Conservation (phyloP, 2,888 invertebrate genomes). For the Sturmia bella region DNA sequence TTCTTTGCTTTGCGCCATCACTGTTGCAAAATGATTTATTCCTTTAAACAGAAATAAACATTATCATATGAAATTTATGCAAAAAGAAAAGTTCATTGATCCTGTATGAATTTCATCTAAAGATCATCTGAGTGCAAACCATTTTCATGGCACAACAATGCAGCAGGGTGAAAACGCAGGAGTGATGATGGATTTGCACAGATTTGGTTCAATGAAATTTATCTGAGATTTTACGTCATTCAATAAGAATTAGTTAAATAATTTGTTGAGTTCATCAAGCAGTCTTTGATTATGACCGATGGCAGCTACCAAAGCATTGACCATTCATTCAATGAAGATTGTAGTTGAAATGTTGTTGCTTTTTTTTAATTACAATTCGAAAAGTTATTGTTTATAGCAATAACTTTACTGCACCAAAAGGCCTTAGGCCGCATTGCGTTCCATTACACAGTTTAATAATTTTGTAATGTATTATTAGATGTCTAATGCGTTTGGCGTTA, state of each 20-base stretch:
- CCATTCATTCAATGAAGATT: no score
- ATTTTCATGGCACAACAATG: not conserved
- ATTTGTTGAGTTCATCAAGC: no score
- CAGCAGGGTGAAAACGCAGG: not conserved
- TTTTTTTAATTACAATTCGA: not conserved
- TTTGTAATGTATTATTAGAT: conserved; percentile 25
- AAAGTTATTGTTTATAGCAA: not conserved
- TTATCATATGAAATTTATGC: conserved; percentile 29
- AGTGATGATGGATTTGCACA: not conserved
- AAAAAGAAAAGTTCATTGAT: conserved; percentile 31
- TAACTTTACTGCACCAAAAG: not conserved
- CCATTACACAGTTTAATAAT: not conserved
- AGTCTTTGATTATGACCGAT: no score
- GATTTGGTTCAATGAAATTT: not conserved
- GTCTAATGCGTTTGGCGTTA: not conserved
- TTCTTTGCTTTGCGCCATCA: not conserved
- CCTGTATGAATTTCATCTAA: not conserved
- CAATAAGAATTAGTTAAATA: not conserved
- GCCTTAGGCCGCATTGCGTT: not conserved
- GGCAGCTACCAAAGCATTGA: no score
- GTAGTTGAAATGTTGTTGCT: not conserved
- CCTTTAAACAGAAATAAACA: conserved; percentile 1
- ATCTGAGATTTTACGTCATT: conserved; percentile 9
- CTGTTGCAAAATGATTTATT: not conserved
- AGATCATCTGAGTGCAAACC: conserved; percentile 10